A percentile compares a stretch with the other conserved stretches of the same genome.
Evolutionary conservation across 2,113 vertebrate genomes (phyloP).

Genomic region (Percina caprodes): DNA sequence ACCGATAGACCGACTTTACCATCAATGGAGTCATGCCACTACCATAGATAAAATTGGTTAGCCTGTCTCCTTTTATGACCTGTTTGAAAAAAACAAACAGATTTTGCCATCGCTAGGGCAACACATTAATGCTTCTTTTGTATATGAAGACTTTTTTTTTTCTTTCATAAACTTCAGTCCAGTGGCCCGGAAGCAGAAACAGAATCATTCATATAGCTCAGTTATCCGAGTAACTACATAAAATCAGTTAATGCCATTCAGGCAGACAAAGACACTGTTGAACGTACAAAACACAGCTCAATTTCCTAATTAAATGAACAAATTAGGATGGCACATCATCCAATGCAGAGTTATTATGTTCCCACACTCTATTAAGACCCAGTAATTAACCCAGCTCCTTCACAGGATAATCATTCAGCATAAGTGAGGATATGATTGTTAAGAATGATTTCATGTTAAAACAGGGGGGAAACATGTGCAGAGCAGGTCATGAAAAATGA

Average conservation of each 20-base stretch:
- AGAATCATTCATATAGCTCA: slow-evolving; percentile 12
- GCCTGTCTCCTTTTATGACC: not conserved
- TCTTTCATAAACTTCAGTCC: not conserved
- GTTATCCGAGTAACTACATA: not conserved
- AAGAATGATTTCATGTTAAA: slow-evolving; percentile 22
- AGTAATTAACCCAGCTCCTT: slow-evolving; percentile 57
- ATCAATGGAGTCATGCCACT: not conserved
- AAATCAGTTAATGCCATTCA: slow-evolving; percentile 40
- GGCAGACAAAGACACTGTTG: slow-evolving; percentile 38
- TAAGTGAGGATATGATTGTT: slow-evolving; percentile 33
- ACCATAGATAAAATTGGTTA: not conserved
- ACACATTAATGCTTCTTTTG: not conserved
- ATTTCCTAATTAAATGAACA: slow-evolving; percentile 59
- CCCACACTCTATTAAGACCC: slow-evolving; percentile 43
- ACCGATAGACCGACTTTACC: not conserved
- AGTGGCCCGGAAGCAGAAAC: not conserved
- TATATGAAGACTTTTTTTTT: not conserved
- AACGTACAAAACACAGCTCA: slow-evolving; percentile 46
- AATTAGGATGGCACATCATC: slow-evolving; percentile 51
- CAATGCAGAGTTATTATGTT: slow-evolving; percentile 51
- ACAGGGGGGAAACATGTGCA: slow-evolving; percentile 6
- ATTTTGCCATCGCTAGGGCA: not conserved
- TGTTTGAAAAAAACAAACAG: not conserved
- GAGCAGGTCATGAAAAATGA: slow-evolving; percentile 5
- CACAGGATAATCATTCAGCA: slow-evolving; percentile 49